Conservation (phyloP, 2,113 vertebrate species). For the Sterna hirundo region DNA sequence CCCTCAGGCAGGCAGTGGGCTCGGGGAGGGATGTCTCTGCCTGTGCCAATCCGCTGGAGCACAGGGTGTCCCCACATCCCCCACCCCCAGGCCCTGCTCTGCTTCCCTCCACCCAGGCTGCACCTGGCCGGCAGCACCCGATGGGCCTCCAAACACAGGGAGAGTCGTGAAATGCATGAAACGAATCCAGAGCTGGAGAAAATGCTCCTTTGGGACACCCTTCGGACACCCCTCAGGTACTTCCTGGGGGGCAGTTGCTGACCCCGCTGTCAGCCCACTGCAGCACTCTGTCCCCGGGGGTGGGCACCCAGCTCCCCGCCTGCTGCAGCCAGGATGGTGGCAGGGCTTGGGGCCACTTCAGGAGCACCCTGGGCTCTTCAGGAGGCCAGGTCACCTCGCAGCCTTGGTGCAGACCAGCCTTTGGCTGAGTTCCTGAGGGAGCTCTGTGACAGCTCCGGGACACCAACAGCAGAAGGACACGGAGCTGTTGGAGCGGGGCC, state of each 20-base stretch:
- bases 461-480: too few species aligned
- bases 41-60: accelerated
- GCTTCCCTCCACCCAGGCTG: not conserved
- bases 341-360: not conserved
- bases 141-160: accelerated
- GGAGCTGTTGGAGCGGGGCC: too few species aligned
- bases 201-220: not conserved
- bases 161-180: accelerated
- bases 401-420: not conserved
- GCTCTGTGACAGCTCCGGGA: not conserved
- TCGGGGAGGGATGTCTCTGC: too few species aligned
- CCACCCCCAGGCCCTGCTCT: accelerated
- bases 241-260: accelerated
- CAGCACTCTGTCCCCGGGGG: not conserved
- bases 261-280: accelerated
- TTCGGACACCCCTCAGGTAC: not conserved
- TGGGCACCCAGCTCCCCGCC: not conserved
- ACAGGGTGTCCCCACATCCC: not conserved
- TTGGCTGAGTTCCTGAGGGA: too few species aligned
- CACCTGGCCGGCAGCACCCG: accelerated
- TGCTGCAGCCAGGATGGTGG: not conserved
- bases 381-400: not conserved
- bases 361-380: not conserved
- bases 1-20: not conserved
- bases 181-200: not conserved